phyloP scores from a whole-genome alignment of 2,888 invertebrate species.

The Tanypteryx hageni region DNA sequence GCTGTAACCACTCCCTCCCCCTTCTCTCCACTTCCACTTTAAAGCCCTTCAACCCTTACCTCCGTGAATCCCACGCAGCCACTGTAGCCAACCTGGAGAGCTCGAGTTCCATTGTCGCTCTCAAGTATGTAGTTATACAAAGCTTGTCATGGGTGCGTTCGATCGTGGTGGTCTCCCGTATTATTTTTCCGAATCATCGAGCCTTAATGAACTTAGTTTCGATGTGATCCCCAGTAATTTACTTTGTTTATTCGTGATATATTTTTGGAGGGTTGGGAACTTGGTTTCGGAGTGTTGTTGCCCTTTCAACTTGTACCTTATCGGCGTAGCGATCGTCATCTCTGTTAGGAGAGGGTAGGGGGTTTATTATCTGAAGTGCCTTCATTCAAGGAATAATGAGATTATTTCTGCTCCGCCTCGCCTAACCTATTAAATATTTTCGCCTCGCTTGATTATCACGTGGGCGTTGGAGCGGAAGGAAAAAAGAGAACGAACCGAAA shows the following conservation, averaged over 20 bases:
- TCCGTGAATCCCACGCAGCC: background rate
- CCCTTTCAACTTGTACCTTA: too few relatives aligned
- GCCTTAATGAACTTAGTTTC: background rate
- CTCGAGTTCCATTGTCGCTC: background rate
- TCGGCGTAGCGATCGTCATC: background rate
- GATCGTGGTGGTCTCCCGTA: background rate
- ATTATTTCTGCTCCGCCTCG: background rate
- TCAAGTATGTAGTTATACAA: background rate
- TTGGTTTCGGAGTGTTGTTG: background rate
- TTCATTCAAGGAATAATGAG: background rate
- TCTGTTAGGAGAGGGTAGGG: background rate
- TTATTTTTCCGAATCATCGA: background rate
- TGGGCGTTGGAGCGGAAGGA: background rate
- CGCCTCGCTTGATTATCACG: background rate
- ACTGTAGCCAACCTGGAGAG: conserved; percentile 24
- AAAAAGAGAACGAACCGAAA: background rate
- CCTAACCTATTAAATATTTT: conserved; percentile 3
- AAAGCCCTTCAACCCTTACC: conserved; percentile 17
- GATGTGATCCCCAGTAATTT: background rate
- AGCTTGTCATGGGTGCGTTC: background rate
- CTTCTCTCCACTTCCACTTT: background rate
- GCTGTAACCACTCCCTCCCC: background rate
- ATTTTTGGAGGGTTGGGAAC: background rate
- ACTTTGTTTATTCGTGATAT: background rate
- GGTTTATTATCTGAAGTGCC: background rate